Percentiles rank a stretch among this genome's conserved stretches.
Conservation (phyloP, 2,113 vertebrate genomes). For the Tupaia chinensis region DNA sequence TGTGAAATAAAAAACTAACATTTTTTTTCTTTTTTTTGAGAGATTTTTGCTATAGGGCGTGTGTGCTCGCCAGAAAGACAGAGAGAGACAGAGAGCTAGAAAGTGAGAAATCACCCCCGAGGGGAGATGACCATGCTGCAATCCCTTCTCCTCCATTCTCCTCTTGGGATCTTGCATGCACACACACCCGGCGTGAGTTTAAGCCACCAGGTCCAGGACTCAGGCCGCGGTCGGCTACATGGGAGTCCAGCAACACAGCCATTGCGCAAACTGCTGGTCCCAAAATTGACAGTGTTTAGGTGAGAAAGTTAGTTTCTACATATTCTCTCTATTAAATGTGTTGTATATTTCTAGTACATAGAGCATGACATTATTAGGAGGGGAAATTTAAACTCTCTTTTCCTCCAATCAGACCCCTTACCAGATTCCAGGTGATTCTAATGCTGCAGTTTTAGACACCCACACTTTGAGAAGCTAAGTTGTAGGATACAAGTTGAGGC, state of each 20-base stretch:
- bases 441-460: not conserved
- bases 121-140: too few relatives aligned
- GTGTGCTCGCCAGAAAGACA: too few relatives aligned
- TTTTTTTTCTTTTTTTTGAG: too few relatives aligned
- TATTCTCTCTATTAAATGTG: not conserved
- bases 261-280: not conserved
- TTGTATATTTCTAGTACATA: not conserved
- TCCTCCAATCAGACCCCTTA: not conserved
- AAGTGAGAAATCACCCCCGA: too few relatives aligned
- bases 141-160: too few relatives aligned
- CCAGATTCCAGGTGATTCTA: not conserved
- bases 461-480: not conserved
- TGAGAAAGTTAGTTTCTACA: slow-evolving; percentile 20
- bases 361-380: slow-evolving; percentile 1
- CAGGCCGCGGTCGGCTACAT: too few relatives aligned
- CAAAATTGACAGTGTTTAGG: not conserved
- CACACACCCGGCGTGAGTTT: too few relatives aligned
- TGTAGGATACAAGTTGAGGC: not conserved
- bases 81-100: too few relatives aligned
- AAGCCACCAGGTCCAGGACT: too few relatives aligned
- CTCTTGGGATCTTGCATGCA: too few relatives aligned
- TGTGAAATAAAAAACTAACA: not conserved
- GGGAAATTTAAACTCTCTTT: not conserved
- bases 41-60: too few relatives aligned
- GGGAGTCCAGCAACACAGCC: too few relatives aligned